Evolutionary conservation across 1,140 invertebrate genomes (phyloP), one percentile per base, ranked within the genome.

Genomic region (Gryllus bimaculatus): DNA sequence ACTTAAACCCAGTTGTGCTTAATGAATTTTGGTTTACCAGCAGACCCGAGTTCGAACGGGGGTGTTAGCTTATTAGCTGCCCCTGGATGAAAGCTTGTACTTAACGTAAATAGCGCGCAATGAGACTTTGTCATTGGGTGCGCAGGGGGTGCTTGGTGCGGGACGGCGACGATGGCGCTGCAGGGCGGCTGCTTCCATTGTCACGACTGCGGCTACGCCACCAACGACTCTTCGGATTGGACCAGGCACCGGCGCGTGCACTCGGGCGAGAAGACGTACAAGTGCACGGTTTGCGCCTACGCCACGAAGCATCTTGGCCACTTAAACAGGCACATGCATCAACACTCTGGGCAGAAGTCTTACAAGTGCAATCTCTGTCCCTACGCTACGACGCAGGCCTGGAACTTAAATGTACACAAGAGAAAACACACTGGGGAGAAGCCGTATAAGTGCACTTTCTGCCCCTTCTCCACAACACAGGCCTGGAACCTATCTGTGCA

Each of bases 351-450:
- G 73, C 66, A 66, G 8, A 82, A 78, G n/a, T 78, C 76, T 18
- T 82, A 82, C 75, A 78, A 49, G 18, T 83, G 83, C 77, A 20
- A 73, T 18, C 74, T 81, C 8, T 83, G 83, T 76, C 54, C 80
- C 39, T 83, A 82, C 73, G 75, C 77, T 10, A 83, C 82, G 79
- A 77, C 81, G 4, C 48, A 77, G 48, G n/a, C 26, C 8, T 47
- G 75, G 0, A n/a, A 47, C 48, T 47, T 79, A 18, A 18, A 21
- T 8, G 47, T 79, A 18, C 78, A 79, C 74, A 79, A 80, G 21
- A 83, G 87, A 78, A 86, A 85, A 8, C 89, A 90, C 80, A 85
- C 86, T n/a, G 86, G 88, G 12, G 88, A 89, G 80, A 84, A 87
- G 79, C 88, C 89, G 0, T 89, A 87, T 80, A 82, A 85, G 13